Conservation (phyloP, 2,888 invertebrate species). For the Callinectes sapidus region DNA sequence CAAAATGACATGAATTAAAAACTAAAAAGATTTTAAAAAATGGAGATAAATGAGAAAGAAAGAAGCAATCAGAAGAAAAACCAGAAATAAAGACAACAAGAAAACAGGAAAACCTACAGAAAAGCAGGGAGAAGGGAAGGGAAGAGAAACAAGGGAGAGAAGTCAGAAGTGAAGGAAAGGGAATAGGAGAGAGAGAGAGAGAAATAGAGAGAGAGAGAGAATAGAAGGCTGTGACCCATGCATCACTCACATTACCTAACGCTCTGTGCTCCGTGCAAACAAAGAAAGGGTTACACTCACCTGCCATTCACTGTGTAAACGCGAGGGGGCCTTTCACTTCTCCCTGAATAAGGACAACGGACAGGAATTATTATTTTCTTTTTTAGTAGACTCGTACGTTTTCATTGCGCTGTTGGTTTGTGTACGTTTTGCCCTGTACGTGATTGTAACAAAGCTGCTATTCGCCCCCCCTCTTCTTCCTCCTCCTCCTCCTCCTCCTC, state of each 20-base stretch:
- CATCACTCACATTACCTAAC: background rate
- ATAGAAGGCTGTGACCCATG: background rate
- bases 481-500: background rate
- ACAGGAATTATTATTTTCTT: background rate
- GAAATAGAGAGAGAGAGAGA: background rate
- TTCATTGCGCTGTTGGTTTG: background rate
- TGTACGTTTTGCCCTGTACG: background rate
- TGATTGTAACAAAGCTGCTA: background rate
- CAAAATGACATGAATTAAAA: too few relatives aligned
- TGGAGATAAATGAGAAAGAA: background rate
- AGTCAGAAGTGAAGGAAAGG: background rate
- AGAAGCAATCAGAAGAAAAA: too few relatives aligned
- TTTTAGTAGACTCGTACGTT: background rate
- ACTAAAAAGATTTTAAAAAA: too few relatives aligned
- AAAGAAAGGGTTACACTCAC: constrained; percentile 14
- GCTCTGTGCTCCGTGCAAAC: background rate
- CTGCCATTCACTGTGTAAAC: constrained; percentile 12
- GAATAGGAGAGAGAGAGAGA: background rate
- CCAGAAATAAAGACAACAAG: too few relatives aligned
- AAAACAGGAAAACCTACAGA: too few relatives aligned
- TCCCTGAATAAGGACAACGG: background rate
- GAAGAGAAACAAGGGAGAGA: background rate
- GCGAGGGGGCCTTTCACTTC: background rate
- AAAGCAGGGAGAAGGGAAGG: background rate
- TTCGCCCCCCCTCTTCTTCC: too few relatives aligned